Evolutionary conservation across 2,113 vertebrate species (phyloP).

Genomic region (Recurvirostra avosetta): DNA sequence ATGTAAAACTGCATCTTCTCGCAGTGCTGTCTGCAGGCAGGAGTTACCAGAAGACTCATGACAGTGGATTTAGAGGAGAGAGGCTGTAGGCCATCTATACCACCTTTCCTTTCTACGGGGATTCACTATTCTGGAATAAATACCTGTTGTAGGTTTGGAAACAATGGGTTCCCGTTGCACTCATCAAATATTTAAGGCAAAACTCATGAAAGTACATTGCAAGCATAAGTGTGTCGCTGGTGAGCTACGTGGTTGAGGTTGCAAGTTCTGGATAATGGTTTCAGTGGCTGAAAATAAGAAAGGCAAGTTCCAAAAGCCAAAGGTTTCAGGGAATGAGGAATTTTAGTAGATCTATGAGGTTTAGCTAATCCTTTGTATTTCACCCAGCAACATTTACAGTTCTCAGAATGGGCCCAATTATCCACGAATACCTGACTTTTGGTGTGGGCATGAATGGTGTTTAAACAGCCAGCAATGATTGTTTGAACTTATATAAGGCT

Average conservation of each 20-base stretch:
- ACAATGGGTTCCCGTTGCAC: background rate
- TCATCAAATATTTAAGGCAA: background rate
- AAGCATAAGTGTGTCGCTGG: background rate
- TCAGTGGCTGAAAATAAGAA: background rate
- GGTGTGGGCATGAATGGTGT: background rate
- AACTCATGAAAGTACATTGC: background rate
- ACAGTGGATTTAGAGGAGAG: background rate
- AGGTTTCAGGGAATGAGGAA: background rate
- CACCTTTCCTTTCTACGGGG: background rate
- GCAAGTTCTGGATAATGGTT: background rate
- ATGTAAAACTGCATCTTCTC: background rate
- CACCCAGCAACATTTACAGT: background rate
- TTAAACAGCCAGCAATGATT: background rate
- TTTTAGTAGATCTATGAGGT: background rate
- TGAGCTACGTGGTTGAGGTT: background rate
- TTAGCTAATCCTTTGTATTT: background rate
- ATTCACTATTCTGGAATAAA: background rate
- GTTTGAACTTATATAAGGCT: background rate
- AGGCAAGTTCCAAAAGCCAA: background rate
- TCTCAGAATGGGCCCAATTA: background rate
- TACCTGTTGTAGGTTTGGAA: background rate
- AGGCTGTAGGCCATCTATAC: background rate
- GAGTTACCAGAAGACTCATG: background rate
- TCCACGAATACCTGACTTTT: background rate
- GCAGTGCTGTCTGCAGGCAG: background rate